Evolutionary conservation across 1,140 invertebrate species (phyloP), one percentile per base, ranked within the genome.

Genomic region (Thaumetopoea pityocampa): DNA sequence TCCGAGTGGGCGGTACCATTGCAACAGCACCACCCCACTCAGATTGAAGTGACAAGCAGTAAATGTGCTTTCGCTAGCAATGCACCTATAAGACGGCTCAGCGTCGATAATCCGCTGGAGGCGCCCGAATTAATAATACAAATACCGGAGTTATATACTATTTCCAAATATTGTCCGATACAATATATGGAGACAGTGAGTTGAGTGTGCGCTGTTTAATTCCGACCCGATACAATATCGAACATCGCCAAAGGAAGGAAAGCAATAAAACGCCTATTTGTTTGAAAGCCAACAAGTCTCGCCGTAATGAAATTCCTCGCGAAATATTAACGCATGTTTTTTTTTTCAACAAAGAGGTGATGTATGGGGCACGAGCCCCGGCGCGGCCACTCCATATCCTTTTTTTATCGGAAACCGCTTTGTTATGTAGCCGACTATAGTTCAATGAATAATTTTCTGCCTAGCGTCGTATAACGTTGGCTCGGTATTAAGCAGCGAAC

Each of bases 291-390:
- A 70, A 69, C 72, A 65, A 62, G 70, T 55, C 44, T 55, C 63
- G 63, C 55, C 59, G 51, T 80, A 80, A 76, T 77, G 70, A 80
- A 80, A 80, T 80, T 77, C 72, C 68, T 65, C 54, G 64, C 58
- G 49, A 69, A 77, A 76, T 80, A 80, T 77, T 76, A 80, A 69
- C 68, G 70, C 61, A 77, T 74, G n/a, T n/a, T n/a, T 72, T 74
- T 74, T 62, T 79, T 74, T 67, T 62, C 65, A 68, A 68, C 62
- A 73, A 73, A 73, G 63, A 71, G 65, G 59, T 69, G 65, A 78
- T 67, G 62, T 72, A 64, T 74, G 74, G 70, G 53, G 45, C 38
- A 50, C 44, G 37, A 30, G 36, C 48, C 19, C 33, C 26, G 19
- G 11, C 30, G 28, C 32, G 30, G 41, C 15, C 30, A 43, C 28